phyloP scores from a whole-genome alignment of 1,140 invertebrate genomes.

The Homalodisca vitripennis region DNA sequence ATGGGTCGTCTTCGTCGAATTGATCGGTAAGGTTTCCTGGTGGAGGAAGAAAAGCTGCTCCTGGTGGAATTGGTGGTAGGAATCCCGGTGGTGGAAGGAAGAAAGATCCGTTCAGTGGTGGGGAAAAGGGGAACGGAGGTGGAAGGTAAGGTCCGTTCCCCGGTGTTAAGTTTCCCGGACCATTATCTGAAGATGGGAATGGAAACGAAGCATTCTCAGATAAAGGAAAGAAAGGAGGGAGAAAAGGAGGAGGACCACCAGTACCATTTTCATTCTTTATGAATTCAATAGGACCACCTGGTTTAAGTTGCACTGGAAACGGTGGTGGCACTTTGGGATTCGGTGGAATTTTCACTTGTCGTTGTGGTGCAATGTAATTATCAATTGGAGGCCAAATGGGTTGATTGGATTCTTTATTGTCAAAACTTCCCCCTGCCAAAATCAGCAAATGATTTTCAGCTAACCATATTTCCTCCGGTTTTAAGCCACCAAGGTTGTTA shows the following conservation, averaged over 20 bases:
- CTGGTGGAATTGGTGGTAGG: constrained; percentile 57
- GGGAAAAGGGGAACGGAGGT: constrained; percentile 53
- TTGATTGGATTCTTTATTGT: constrained; percentile 45
- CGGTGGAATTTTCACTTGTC: constrained; percentile 74
- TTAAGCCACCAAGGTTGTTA: constrained; percentile 75
- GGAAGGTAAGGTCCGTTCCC: constrained; percentile 53
- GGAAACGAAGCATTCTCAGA: constrained; percentile 31
- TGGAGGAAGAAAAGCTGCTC: constrained; percentile 66
- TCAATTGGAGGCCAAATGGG: constrained; percentile 75
- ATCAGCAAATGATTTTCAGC: constrained; percentile 85
- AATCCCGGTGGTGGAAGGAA: constrained; percentile 48
- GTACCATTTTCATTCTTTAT: constrained; percentile 53
- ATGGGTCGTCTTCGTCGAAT: constrained; percentile 84
- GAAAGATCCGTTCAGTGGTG: constrained; percentile 44
- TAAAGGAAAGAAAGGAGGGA: constrained; percentile 49
- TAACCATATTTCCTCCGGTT: constrained; percentile 84
- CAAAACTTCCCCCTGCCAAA: constrained; percentile 67
- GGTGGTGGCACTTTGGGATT: constrained; percentile 79
- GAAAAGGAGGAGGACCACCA: constrained; percentile 48
- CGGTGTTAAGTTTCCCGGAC: constrained; percentile 60
- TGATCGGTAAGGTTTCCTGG: constrained; percentile 68
- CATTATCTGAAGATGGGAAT: constrained; percentile 47
- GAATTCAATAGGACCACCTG: constrained; percentile 74
- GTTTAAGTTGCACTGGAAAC: constrained; percentile 81
- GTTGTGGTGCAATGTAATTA: constrained; percentile 72